These are phyloP conservation scores for Bombus picipes DNA, from an alignment of 1,140 invertebrate species.

Conservation along the genomic window DNA sequence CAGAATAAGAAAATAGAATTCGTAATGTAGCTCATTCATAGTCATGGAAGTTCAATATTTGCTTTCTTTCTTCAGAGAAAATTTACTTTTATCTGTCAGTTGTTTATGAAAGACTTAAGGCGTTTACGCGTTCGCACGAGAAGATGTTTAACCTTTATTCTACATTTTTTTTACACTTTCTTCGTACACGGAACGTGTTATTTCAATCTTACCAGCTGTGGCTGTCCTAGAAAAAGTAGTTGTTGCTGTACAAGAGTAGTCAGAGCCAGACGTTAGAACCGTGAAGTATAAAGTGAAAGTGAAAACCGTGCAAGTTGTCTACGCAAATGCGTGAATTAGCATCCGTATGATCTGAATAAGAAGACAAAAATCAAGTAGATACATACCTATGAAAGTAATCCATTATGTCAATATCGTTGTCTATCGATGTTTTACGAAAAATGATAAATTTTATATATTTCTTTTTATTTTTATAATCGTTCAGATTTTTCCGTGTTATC, in stretches of 20 bases:
- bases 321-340: too few species aligned
- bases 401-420: too few species aligned
- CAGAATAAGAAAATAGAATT: not conserved
- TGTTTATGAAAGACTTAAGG: too few species aligned
- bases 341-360: not conserved
- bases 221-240: not conserved
- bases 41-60: not conserved
- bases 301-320: not conserved
- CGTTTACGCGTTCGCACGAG: too few species aligned
- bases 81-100: not conserved
- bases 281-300: not conserved
- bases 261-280: not conserved
- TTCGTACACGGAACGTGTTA: not conserved
- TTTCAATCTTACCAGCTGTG: not conserved
- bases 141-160: too few species aligned
- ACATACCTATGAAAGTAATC: too few species aligned
- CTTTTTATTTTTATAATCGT: not conserved
- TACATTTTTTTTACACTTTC: not conserved
- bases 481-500: not conserved
- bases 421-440: not conserved
- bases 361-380: not conserved
- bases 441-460: not conserved
- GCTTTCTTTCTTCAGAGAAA: not conserved
- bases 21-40: not conserved
- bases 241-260: not conserved